Evolutionary conservation across 2,888 invertebrate species (phyloP), one percentile per base, ranked within the genome.

Genomic region (Hypena proboscidalis): DNA sequence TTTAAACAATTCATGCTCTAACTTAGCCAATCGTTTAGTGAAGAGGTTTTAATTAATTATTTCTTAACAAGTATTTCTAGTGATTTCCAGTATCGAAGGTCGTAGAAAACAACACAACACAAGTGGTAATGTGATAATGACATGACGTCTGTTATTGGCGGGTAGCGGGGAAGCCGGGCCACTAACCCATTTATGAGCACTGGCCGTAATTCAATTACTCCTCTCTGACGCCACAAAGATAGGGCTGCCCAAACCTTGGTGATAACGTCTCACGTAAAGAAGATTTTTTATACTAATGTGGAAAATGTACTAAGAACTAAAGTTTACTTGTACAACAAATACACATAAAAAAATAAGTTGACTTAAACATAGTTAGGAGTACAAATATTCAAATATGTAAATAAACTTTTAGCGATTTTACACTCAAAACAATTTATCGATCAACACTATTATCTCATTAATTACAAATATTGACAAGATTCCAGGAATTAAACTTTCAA

Each of bases 161-260:
- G 60, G 63, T 64, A 64, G 65, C 58, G 60, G 72, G 70, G 77
- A 77, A 79, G 80, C 75, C 80, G 73, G 77, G 80, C 79, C 74
- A 80, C 76, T 83, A 84, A 83, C 83, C 82, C 80, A 82, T 83
- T 83, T 80, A 82, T 75, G 73, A 75, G 67, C 56, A 56, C 60
- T 62, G 73, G 69, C 71, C 71, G 76, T 82, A 84, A 84, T 84
- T 80, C 67, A 80, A 83, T 85, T 83, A 84, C 68, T 63, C 58
- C 36, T 65, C 61, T 50, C 44, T 58, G 49, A 66, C 75, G 73
- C 59, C 60, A 57, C 62, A 47, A 55, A 61, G 3, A 20, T 34
- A 44, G 37, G 43, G 43, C 20, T 38, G 14, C 4, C 23, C 17
- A 9, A 7, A 11, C 3, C 30, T 2, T 7, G 6, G 4, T 8